A percentile compares a stretch with the other conserved stretches of the same genome.
These are phyloP conservation scores for Meghimatium bilineatum DNA, from an alignment of 2,888 invertebrate genomes.

Conservation along the genomic window DNA sequence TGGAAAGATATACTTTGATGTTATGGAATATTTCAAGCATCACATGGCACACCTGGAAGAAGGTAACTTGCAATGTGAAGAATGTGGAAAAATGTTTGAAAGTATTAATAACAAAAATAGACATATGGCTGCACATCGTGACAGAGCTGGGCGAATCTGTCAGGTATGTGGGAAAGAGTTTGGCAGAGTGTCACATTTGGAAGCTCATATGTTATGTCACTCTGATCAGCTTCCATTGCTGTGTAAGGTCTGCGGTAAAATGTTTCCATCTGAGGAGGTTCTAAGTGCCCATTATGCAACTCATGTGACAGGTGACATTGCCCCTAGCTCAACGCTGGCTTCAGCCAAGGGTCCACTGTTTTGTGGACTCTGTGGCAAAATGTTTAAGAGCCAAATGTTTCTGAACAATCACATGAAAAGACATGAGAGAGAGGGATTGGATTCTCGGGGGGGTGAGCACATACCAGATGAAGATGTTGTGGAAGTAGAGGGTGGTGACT, in stretches of 20 bases:
- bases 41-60: slow-evolving; percentile 49
- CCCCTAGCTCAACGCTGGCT: not conserved
- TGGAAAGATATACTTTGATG: slow-evolving; percentile 49
- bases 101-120: slow-evolving; percentile 48
- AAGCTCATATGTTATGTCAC: slow-evolving; percentile 54
- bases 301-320: slow-evolving; percentile 47
- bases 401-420: slow-evolving; percentile 56
- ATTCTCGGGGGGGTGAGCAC: slow-evolving; percentile 49
- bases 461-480: slow-evolving; percentile 48
- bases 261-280: slow-evolving; percentile 48
- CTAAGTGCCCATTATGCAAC: slow-evolving; percentile 49
- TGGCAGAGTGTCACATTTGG: slow-evolving; percentile 52
- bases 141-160: slow-evolving; percentile 51
- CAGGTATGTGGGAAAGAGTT: slow-evolving; percentile 56
- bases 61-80: slow-evolving; percentile 51
- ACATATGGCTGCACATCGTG: slow-evolving; percentile 48
- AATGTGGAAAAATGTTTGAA: slow-evolving; percentile 53
- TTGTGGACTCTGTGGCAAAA: slow-evolving; percentile 58
- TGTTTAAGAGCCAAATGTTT: slow-evolving; percentile 54
- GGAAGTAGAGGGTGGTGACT: slow-evolving; percentile 47
- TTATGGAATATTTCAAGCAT: slow-evolving; percentile 48
- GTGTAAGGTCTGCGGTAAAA: slow-evolving; percentile 51
- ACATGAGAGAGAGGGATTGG: slow-evolving; percentile 53
- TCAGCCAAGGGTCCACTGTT: slow-evolving; percentile 41
- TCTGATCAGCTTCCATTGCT: slow-evolving; percentile 39